Base-by-base conservation (phyloP, 2,888 invertebrate species). In the Oscheius onirici region DNA sequence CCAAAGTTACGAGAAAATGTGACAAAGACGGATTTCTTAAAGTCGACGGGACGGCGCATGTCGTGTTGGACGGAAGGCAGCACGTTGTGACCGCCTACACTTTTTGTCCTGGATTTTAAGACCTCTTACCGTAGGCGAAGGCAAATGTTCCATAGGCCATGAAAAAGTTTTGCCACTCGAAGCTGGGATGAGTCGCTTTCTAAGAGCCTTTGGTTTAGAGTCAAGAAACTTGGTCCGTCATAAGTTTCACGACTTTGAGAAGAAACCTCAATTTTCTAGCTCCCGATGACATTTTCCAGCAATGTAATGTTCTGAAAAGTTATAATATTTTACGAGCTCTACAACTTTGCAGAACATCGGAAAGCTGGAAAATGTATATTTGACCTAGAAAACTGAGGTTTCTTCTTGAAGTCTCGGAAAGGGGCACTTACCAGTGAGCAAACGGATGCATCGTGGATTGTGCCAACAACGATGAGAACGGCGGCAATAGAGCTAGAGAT, bases 21-120 rank as follows among this genome's bases (percentile, higher is more conserved):
- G 26, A 82, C 49, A 13, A 77, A 54, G 11, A 78, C 68, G 6
- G 82, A 78, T 60, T 76, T 73, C 11, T 72, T 71, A 28, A 82
- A 82, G 52, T 81, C 75, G 20, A 73, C 75, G 0, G 82, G 82
- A 44, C 76, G 76, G n/a, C 63, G 71, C 82, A 82, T 79, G 57
- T 82, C 82, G 63, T 81, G 80, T 43, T 82, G 82, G 61, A 82
- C 79, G 6, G 82, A 81, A 17, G 82, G 82, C 22, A 81, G 60
- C 2, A 74, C 73, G 20, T 72, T 69, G 55, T 78, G 77, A 2
- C 77, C 77, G 66, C 77, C 77, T 34, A 34, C 34, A 0, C 34
- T 34, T 34, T 34, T 8, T 34, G 34, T 34, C 34, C n/a, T n/a
- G n/a, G n/a, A n/a, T n/a, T n/a, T n/a, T n/a, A n/a, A n/a, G n/a